Evolutionary conservation across 2,888 invertebrate species (phyloP), one percentile per base, ranked within the genome.

Genomic region (Drosophila prolongata): DNA sequence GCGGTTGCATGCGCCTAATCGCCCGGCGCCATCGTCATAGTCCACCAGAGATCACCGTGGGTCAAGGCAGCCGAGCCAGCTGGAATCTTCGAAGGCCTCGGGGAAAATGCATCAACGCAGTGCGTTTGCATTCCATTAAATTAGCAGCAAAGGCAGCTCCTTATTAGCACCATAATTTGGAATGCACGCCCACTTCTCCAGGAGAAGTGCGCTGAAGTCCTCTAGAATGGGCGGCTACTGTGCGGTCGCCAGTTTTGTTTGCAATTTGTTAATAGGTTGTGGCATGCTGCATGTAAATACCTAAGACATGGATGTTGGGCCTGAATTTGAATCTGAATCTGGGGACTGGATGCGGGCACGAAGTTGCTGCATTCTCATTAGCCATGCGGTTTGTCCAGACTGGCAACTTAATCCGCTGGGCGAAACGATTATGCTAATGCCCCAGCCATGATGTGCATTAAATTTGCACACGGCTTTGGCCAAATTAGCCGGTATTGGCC

Each of bases 271-370:
- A 85, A 83, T 87, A 74, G 84, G 67, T 71, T 88, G 87, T 80
- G 89, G 84, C 89, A 86, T 84, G 89, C 89, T 70, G 84, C 84
- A 86, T 79, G 83, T 83, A 76, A 86, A 88, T 88, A 75, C 74
- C 73, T 66, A 16, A 83, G 54, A 50, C 62, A 5, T 38, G 49
- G 35, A 38, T 16, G 9, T 54, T 54, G 57, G 16, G 38, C 43
- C 35, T 40, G 47, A 37, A 47, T 16, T 13, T 11, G 35, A 10
- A n/a, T 14, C 38, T 37, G 62, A 27, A 14, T 30, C 55, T 43
- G 55, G 30, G 10, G 6, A 27, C 46, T 35, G 64, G 40, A 61
- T 30, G 30, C 30, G 30, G 30, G 38, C 67, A 68, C 75, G 67
- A 75, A 34, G 44, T 49, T 55, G 56, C 46, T 37, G 67, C 54